Evolutionary conservation across 2,113 vertebrate genomes (phyloP).

Genomic region (Vulpes vulpes): DNA sequence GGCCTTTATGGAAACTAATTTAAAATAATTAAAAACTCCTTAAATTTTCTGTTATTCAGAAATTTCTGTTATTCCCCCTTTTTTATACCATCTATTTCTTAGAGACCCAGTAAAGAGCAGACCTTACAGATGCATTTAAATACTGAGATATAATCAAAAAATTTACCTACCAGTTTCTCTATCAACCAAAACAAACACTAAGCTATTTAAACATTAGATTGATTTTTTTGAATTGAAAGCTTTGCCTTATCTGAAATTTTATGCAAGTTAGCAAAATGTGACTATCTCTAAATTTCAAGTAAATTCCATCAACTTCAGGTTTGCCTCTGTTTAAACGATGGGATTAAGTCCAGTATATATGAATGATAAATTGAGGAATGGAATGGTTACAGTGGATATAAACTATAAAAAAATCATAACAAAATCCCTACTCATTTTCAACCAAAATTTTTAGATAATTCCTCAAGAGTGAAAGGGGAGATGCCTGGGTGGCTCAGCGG

Average conservation of each 20-base stretch:
- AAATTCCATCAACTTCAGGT: conserved; percentile 61
- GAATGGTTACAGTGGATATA: neutral
- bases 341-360: conserved; percentile 38
- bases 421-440: conserved; percentile 33
- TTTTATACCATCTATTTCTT: conserved; percentile 19
- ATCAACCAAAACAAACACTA: conserved; percentile 72
- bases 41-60: neutral
- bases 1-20: neutral
- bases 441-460: conserved; percentile 9
- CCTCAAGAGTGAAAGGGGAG: neutral
- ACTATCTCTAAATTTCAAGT: conserved; percentile 63
- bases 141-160: conserved; percentile 67
- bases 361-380: conserved; percentile 56
- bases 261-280: conserved; percentile 68
- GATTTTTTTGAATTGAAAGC: conserved; percentile 61
- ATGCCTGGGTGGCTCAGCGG: too few species aligned
- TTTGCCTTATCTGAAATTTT: conserved; percentile 64
- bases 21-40: conserved; percentile 29
- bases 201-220: conserved; percentile 70
- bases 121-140: conserved; percentile 55
- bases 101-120: neutral
- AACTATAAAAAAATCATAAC: neutral
- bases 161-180: conserved; percentile 55
- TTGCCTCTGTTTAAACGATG: conserved; percentile 24
- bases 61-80: neutral